Evolutionary conservation across 2,888 invertebrate genomes (phyloP).

Genomic region (Minunthozetes semirufus): DNA sequence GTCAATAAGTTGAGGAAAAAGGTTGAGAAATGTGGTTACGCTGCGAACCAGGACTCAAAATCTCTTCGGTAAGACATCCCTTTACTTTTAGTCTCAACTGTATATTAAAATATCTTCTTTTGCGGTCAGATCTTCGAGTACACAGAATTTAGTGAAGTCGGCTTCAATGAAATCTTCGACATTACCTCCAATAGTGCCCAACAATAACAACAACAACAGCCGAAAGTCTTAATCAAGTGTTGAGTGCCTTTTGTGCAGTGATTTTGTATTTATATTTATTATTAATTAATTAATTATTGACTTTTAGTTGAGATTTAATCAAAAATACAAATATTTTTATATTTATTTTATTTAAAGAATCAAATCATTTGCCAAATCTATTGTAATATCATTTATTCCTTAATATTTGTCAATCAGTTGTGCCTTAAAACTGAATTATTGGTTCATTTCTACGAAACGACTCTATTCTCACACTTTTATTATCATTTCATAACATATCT

Average conservation of each 20-base stretch:
- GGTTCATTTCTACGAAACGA: no score
- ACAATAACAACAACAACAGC: conserved; percentile 4
- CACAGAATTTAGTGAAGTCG: conserved; percentile 2
- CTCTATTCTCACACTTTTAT: no score
- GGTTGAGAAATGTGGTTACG: conserved; percentile 43
- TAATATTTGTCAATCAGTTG: background rate
- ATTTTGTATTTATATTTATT: no score
- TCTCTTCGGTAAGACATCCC: background rate
- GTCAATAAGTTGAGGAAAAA: conserved; percentile 41
- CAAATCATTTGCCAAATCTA: conserved; percentile 4
- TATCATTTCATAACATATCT: no score
- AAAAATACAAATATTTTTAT: background rate
- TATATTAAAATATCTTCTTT: background rate
- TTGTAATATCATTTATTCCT: no score
- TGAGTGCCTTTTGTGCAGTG: background rate
- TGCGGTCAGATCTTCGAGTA: background rate
- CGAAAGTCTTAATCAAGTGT: background rate
- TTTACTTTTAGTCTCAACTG: background rate
- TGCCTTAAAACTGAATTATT: background rate
- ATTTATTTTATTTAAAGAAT: background rate
- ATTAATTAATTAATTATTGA: background rate
- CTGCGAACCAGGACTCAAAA: conserved; percentile 36
- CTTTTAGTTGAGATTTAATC: background rate
- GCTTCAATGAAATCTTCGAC: background rate
- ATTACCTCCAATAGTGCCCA: conserved; percentile 11